phyloP scores from a whole-genome alignment of 2,888 invertebrate genomes.

The Cyrtodaria siliqua region DNA sequence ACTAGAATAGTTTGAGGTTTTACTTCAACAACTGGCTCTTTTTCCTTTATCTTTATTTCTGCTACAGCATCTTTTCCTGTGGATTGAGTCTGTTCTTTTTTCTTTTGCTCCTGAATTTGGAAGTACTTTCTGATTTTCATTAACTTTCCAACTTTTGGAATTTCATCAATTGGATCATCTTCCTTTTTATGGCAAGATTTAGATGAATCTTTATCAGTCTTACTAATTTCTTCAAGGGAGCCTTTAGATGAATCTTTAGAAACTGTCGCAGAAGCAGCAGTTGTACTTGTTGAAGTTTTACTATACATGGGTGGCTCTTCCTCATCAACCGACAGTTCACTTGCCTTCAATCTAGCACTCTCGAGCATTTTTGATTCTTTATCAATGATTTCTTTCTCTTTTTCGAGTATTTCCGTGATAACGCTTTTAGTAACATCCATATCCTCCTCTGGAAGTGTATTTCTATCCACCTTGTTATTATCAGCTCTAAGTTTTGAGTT shows the following conservation, averaged over 20 bases:
- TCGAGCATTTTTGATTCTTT: conserved; percentile 49
- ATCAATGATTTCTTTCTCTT: conserved; percentile 58
- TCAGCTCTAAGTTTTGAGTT: conserved; percentile 22
- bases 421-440: conserved; percentile 42
- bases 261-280: conserved; percentile 14
- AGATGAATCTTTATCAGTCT: neutral
- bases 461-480: conserved; percentile 21
- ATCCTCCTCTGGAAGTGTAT: conserved; percentile 28
- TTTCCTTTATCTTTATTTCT: conserved; percentile 43
- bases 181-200: conserved; percentile 30
- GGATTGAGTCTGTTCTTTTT: conserved; percentile 47
- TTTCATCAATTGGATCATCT: conserved; percentile 57
- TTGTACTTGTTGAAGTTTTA: conserved; percentile 9
- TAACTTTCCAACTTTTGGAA: conserved; percentile 60
- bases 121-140: conserved; percentile 65
- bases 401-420: conserved; percentile 48
- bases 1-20: conserved; percentile 59
- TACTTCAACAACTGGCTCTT: conserved; percentile 33
- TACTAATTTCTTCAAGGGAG: neutral
- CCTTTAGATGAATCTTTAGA: conserved; percentile 14
- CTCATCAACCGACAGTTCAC: neutral
- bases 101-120: conserved; percentile 55
- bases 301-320: conserved; percentile 1
- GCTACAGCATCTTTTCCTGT: conserved; percentile 22
- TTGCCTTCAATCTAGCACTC: conserved; percentile 41